Evolutionary conservation across 2,113 vertebrate species (phyloP).

Genomic region (Gymnogyps californianus): DNA sequence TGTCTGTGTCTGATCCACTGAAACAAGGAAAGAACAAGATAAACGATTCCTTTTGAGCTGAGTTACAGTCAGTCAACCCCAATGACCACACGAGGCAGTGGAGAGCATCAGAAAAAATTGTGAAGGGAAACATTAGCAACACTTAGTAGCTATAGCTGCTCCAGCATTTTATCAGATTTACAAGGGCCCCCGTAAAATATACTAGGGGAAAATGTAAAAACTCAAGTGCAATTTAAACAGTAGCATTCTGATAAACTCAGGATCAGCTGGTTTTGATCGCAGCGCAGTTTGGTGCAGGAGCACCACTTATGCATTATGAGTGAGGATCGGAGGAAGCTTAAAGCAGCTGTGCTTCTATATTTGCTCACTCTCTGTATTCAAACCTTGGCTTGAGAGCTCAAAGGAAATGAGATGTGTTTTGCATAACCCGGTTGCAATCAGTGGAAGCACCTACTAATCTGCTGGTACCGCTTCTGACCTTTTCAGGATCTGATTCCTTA

Average conservation of each 20-base stretch:
- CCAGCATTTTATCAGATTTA: not conserved
- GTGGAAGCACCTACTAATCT: conserved; percentile 53
- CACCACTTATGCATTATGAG: conserved; percentile 28
- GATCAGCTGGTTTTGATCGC: conserved; percentile 44
- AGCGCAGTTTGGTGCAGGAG: conserved; percentile 23
- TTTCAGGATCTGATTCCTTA: conserved; percentile 9
- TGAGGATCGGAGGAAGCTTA: conserved; percentile 26
- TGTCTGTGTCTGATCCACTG: not conserved
- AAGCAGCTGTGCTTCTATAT: conserved; percentile 62
- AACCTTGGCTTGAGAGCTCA: conserved; percentile 55
- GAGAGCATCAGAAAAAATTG: not conserved
- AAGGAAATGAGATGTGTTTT: conserved; percentile 62
- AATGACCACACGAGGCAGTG: not conserved
- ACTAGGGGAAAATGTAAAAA: not conserved
- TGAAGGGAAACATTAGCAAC: not conserved
- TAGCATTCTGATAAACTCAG: not conserved
- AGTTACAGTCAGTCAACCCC: not conserved
- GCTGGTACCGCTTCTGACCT: conserved; percentile 28
- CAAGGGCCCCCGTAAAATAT: not conserved
- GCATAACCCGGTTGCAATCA: conserved; percentile 57
- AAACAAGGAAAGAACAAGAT: not conserved
- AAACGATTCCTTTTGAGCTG: not conserved
- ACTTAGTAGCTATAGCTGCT: not conserved
- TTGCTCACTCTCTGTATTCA: conserved; percentile 51
- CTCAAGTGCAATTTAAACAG: conserved; percentile 19